phyloP scores from a whole-genome alignment of 2,113 vertebrate species.

The Fulica atra region DNA sequence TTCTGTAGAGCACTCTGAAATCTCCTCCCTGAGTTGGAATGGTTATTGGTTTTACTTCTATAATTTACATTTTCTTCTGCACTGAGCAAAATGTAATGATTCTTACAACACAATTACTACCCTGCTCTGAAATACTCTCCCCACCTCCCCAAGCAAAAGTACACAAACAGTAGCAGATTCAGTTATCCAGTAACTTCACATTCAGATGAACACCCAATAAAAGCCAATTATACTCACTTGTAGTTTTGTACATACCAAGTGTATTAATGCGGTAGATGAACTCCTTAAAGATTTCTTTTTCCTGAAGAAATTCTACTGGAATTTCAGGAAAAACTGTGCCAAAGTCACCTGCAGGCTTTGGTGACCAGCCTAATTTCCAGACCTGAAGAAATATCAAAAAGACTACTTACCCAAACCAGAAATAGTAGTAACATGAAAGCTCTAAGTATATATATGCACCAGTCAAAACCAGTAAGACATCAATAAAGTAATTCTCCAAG shows the following conservation, averaged over 20 bases:
- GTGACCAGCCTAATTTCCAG: slow-evolving; percentile 97
- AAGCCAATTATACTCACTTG: neutral
- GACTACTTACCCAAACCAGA: neutral
- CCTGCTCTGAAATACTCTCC: neutral
- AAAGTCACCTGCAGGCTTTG: slow-evolving; percentile 89
- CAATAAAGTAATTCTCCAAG: neutral
- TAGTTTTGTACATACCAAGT: slow-evolving; percentile 79
- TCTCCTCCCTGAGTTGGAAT: neutral
- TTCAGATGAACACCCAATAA: neutral
- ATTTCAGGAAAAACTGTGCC: slow-evolving; percentile 93
- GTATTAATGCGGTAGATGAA: slow-evolving; percentile 96
- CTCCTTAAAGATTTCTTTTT: slow-evolving; percentile 95
- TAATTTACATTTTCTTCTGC: neutral
- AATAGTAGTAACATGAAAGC: neutral
- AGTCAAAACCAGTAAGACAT: neutral
- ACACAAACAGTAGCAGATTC: neutral
- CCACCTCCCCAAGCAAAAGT: neutral
- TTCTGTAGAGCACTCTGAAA: neutral
- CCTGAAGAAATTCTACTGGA: slow-evolving; percentile 96
- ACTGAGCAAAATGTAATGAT: neutral
- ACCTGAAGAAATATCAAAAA: slow-evolving; percentile 76
- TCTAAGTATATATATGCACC: neutral
- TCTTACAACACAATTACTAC: neutral
- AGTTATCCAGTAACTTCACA: neutral
- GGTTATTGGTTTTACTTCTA: neutral